These are phyloP conservation scores for Drosophila hydei DNA, from an alignment of 1,140 invertebrate species.

Conservation along the genomic window DNA sequence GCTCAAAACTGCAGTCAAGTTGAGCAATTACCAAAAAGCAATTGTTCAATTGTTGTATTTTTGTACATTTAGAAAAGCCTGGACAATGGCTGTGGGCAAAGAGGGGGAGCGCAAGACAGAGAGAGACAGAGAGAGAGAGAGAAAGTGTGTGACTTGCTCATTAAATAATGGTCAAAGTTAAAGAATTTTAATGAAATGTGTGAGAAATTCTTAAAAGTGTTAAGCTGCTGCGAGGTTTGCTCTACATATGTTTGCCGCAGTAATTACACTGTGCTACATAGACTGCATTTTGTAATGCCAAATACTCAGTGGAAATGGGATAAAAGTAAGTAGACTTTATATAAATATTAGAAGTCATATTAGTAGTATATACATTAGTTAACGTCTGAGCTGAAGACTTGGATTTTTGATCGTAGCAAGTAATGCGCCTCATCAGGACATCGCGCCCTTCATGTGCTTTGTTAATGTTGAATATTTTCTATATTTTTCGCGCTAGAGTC, in stretches of 20 bases:
- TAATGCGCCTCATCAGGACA: too few relatives aligned
- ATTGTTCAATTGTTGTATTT: slow-evolving; percentile 43
- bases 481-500: too few relatives aligned
- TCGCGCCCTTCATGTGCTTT: too few relatives aligned
- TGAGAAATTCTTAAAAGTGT: background rate
- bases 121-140: background rate
- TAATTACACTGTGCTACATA: background rate
- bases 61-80: slow-evolving; percentile 15
- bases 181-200: background rate
- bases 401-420: too few relatives aligned
- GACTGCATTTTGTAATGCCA: too few relatives aligned
- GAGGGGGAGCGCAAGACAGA: background rate
- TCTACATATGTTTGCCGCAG: background rate
- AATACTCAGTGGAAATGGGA: too few relatives aligned
- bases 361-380: too few relatives aligned
- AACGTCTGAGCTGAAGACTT: too few relatives aligned
- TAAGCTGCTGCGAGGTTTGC: background rate
- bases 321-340: too few relatives aligned
- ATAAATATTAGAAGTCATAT: too few relatives aligned
- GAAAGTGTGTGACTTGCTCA: background rate
- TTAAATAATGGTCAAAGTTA: background rate
- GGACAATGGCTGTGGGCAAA: slow-evolving; percentile 16
- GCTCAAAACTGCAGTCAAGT: slow-evolving; percentile 55
- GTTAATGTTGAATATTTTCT: too few relatives aligned
- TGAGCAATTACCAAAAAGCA: slow-evolving; percentile 47